Evolutionary conservation across 2,888 invertebrate genomes (phyloP), one percentile per base, ranked within the genome.

Genomic region (Lasioglossum figueresi): DNA sequence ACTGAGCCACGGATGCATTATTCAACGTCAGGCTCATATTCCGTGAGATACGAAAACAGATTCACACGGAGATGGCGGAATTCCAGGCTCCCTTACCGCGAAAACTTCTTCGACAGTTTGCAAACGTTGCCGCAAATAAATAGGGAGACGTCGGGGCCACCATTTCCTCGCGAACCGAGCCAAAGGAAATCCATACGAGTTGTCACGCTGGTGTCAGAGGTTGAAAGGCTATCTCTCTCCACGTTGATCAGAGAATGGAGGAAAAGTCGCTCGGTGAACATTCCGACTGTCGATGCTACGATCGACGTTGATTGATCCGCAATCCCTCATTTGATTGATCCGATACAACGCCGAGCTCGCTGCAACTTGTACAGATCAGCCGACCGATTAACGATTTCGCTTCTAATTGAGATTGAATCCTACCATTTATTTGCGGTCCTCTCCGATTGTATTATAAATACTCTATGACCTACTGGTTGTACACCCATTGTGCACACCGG

Each of bases 11-110:
- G 68, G 80, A 87, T 87, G 79, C 86, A 87, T 87, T 82, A 87
- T 87, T 86, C 87, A 87, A 82, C 84, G 84, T 84, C 87, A 34
- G 71, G 68, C 77, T 82, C 78, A 79, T 86, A 86, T 86, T 81
- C 78, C 84, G 34, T 68, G 79, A 77, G 81, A 82, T 84, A 77
- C 79, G 84, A 80, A 79, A 85, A 85, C 85, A 74, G 82, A 82
- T 82, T 85, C 79, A 68, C 85, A 71, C 27, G 52, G 66, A 59
- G 78, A 85, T 56, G 75, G 66, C 79, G 80, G 78, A 80, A 83
- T 79, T 82, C 85, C 40, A 34, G 63, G 63, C 63, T 68, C 77
- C 48, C 34, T 63, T 75, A 52, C 52, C 37, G 34, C 14, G 78
- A 66, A 71, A 80, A 82, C 71, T 77, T 85, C 82, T 86, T 85